Conservation (phyloP, 2,113 vertebrate genomes). For the Macrotis lagotis region DNA sequence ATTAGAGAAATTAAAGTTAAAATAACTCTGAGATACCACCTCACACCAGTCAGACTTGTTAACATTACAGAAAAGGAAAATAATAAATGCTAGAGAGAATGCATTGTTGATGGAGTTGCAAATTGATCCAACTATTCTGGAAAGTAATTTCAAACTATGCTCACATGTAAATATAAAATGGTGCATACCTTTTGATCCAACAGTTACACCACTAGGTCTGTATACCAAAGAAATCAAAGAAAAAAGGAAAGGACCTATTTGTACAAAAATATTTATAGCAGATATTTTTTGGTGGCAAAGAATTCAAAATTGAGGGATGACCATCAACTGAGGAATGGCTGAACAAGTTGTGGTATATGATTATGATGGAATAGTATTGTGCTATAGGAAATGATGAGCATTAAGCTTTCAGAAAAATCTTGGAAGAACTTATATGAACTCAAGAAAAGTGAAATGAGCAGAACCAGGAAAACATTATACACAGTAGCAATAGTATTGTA, state of each 20-base stretch:
- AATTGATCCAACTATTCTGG: neutral
- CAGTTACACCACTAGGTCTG: neutral
- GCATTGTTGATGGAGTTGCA: neutral
- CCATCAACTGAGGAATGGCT: neutral
- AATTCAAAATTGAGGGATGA: neutral
- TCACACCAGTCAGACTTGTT: neutral
- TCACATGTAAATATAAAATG: neutral
- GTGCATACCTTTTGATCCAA: neutral
- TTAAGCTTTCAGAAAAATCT: neutral
- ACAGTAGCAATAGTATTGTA: neutral
- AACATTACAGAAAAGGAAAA: neutral
- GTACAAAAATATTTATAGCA: neutral
- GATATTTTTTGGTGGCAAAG: neutral
- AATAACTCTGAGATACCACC: neutral
- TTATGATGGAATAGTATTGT: neutral
- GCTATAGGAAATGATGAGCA: neutral
- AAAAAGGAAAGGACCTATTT: neutral
- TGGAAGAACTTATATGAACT: neutral
- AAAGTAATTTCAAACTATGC: neutral
- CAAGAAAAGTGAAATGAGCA: neutral
- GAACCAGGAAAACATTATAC: neutral
- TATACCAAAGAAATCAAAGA: neutral
- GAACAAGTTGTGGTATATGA: neutral
- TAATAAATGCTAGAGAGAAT: neutral
- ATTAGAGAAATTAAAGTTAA: neutral